Percentiles rank a stretch among this genome's conserved stretches.
Evolutionary conservation across 1,140 invertebrate genomes (phyloP).

Genomic region (Drosophila malerkotliana): DNA sequence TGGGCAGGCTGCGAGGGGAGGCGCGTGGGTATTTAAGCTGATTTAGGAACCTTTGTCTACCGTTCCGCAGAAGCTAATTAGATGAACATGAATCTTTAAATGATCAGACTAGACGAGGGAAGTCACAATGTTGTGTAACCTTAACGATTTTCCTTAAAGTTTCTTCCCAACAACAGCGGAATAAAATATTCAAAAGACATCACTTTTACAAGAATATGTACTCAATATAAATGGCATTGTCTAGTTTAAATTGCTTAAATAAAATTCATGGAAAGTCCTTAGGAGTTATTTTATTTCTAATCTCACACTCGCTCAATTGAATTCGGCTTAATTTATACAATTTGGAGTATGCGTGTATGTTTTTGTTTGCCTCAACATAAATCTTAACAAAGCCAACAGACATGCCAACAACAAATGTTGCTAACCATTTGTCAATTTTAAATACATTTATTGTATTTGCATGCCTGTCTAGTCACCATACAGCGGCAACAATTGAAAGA

Average conservation of each 20-base stretch:
- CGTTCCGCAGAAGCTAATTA: constrained; percentile 51
- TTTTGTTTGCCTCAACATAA: constrained; percentile 43
- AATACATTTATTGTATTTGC: constrained; percentile 74
- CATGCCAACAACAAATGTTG: constrained; percentile 53
- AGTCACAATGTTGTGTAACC: background rate
- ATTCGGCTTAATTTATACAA: constrained; percentile 49
- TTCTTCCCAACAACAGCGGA: too few relatives aligned
- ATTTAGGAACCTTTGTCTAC: constrained; percentile 36
- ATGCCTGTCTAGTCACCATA: constrained; percentile 46
- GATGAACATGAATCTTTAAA: constrained; percentile 42
- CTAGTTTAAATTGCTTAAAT: constrained; percentile 17
- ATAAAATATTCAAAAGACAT: background rate
- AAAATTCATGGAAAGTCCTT: constrained; percentile 33
- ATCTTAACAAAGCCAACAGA: constrained; percentile 62
- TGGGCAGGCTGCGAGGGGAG: background rate
- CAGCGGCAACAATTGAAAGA: constrained; percentile 41
- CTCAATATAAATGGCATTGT: constrained; percentile 6
- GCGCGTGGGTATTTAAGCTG: constrained; percentile 40
- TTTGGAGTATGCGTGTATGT: constrained; percentile 21
- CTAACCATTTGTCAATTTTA: constrained; percentile 74
- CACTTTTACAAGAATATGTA: background rate
- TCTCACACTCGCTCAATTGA: constrained; percentile 50
- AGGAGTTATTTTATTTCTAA: constrained; percentile 37
- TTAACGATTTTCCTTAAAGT: too few relatives aligned
- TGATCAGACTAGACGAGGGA: constrained; percentile 2